These are phyloP conservation scores for Plectropomus leopardus DNA, from an alignment of 2,113 vertebrate species.

Conservation along the genomic window DNA sequence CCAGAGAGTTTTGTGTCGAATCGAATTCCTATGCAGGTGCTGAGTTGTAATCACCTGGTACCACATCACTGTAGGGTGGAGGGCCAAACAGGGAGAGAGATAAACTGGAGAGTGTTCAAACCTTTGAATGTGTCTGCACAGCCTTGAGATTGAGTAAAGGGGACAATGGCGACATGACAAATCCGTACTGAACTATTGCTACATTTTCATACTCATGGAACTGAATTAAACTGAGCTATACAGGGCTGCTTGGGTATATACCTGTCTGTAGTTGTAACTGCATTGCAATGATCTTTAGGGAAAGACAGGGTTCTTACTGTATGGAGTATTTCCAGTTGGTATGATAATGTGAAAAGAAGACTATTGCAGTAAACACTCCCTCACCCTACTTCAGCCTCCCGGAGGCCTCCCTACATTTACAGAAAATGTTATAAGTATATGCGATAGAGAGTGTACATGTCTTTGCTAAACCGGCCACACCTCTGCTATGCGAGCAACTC, in stretches of 20 bases:
- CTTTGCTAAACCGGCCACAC: slow-evolving; percentile 85
- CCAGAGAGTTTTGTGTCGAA: slow-evolving; percentile 65
- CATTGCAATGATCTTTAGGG: slow-evolving; percentile 66
- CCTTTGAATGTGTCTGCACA: slow-evolving; percentile 61
- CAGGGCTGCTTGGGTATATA: slow-evolving; percentile 64
- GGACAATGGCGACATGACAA: slow-evolving; percentile 73
- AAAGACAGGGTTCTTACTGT: slow-evolving; percentile 76
- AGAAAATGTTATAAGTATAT: slow-evolving; percentile 66
- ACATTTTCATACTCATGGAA: slow-evolving; percentile 42
- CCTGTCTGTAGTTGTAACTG: slow-evolving; percentile 59
- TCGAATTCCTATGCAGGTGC: slow-evolving; percentile 75
- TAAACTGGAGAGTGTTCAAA: slow-evolving; percentile 40
- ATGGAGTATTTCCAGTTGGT: slow-evolving; percentile 62
- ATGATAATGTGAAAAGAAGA: slow-evolving; percentile 73
- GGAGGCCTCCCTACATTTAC: slow-evolving; percentile 64
- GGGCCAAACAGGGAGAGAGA: slow-evolving; percentile 43
- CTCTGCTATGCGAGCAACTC: slow-evolving; percentile 83
- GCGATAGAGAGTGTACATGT: slow-evolving; percentile 77
- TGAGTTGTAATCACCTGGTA: slow-evolving; percentile 62
- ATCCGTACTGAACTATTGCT: slow-evolving; percentile 64
- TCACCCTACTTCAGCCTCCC: slow-evolving; percentile 66
- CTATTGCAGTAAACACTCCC: slow-evolving; percentile 66
- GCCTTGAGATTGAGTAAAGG: slow-evolving; percentile 60
- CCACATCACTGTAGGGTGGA: slow-evolving; percentile 69
- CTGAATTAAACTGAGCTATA: slow-evolving; percentile 56